phyloP scores from a whole-genome alignment of 2,888 invertebrate genomes.

The Drosophila gaucha region DNA sequence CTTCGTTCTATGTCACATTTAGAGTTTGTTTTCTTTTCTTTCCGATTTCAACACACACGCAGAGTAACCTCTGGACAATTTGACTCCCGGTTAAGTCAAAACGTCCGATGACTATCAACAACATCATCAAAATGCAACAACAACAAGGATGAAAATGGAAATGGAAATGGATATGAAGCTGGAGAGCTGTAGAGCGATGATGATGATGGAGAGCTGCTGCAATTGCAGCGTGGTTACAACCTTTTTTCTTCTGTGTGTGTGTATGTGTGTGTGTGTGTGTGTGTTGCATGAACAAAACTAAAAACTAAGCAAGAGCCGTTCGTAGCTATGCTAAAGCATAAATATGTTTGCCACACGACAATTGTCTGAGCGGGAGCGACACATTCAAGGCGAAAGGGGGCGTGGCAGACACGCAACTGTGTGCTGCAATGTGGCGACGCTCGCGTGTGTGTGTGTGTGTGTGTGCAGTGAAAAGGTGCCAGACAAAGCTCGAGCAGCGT shows the following conservation, averaged over 20 bases:
- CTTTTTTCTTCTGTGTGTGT: slow-evolving; percentile 24
- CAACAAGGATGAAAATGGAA: slow-evolving; percentile 28
- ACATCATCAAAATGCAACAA: slow-evolving; percentile 74
- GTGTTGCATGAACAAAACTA: slow-evolving; percentile 39
- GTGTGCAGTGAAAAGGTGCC: slow-evolving; percentile 43
- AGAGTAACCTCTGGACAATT: slow-evolving; percentile 37
- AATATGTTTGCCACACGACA: slow-evolving; percentile 64
- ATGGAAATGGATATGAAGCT: slow-evolving; percentile 16
- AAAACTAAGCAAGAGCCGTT: slow-evolving; percentile 48
- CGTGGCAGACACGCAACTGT: slow-evolving; percentile 51
- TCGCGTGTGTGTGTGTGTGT: neutral
- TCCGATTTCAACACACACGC: slow-evolving; percentile 4
- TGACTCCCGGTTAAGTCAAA: slow-evolving; percentile 47
- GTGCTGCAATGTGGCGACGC: no score
- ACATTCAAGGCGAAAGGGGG: slow-evolving; percentile 45
- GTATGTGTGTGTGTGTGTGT: neutral
- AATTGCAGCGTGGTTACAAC: slow-evolving; percentile 73
- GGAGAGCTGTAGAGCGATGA: slow-evolving; percentile 9
- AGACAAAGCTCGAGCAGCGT: slow-evolving; percentile 52
- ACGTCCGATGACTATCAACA: slow-evolving; percentile 73
- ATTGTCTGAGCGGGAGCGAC: slow-evolving; percentile 58
- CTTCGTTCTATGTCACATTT: neutral
- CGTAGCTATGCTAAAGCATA: slow-evolving; percentile 60
- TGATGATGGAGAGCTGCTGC: slow-evolving; percentile 57
- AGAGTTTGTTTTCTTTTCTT: slow-evolving; percentile 18